phyloP scores from a whole-genome alignment of 2,888 invertebrate species.

The Rhagonycha lutea region DNA sequence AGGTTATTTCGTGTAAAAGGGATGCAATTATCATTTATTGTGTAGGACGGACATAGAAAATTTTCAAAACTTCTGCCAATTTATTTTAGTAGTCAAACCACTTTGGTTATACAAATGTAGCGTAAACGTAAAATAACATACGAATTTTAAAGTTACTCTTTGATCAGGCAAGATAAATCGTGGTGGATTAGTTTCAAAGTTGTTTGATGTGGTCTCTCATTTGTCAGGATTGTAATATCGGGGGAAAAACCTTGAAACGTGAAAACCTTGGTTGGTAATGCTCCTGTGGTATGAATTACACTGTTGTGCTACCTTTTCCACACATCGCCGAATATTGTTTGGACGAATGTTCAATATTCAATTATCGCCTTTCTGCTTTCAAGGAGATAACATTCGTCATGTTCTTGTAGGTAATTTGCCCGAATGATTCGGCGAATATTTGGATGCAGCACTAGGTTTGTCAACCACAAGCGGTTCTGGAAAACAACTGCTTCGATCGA shows the following conservation, averaged over 20 bases:
- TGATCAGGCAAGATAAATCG: background rate
- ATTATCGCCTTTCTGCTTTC: too few relatives aligned
- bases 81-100: background rate
- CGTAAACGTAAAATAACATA: background rate
- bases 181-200: background rate
- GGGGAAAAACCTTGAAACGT: background rate
- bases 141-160: background rate
- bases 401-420: too few relatives aligned
- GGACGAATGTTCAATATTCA: too few relatives aligned
- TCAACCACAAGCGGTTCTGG: background rate
- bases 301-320: too few relatives aligned
- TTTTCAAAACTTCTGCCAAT: background rate
- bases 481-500: background rate
- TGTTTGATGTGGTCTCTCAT: background rate
- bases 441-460: background rate
- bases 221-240: background rate
- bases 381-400: too few relatives aligned
- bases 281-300: too few relatives aligned
- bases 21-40: background rate
- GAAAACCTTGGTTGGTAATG: background rate
- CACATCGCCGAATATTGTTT: too few relatives aligned
- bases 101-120: background rate
- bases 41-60: background rate
- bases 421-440: too few relatives aligned
- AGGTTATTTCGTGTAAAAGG: background rate